phyloP scores from a whole-genome alignment of 2,113 vertebrate species.

The Leptobrachium leishanense region DNA sequence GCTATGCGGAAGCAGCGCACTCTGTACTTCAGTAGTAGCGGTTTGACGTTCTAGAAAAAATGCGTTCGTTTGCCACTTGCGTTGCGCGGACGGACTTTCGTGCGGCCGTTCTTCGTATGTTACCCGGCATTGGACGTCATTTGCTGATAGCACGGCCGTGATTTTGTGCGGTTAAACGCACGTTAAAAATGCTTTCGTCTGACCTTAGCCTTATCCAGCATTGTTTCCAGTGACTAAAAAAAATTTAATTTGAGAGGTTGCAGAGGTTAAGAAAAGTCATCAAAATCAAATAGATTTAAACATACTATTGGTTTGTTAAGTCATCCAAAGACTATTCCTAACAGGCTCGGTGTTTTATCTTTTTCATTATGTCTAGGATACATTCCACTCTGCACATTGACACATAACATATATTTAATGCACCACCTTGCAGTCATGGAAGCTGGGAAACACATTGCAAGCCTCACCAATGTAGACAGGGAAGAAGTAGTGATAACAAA shows the following conservation, averaged over 20 bases:
- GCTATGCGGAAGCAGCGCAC: too few relatives aligned
- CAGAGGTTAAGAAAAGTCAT: not conserved
- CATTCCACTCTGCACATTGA: constrained; percentile 20
- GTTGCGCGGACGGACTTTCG: too few relatives aligned
- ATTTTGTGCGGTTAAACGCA: too few relatives aligned
- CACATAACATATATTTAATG: constrained; percentile 30
- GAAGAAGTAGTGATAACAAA: constrained; percentile 20
- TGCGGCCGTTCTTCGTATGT: too few relatives aligned
- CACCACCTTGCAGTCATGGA: not conserved
- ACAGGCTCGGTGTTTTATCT: constrained; percentile 10
- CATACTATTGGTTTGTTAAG: not conserved
- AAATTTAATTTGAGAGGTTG: not conserved
- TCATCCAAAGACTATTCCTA: not conserved
- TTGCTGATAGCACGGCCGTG: too few relatives aligned
- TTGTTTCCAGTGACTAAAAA: not conserved
- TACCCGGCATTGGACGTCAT: too few relatives aligned
- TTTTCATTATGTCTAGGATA: constrained; percentile 18
- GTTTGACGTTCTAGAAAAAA: too few relatives aligned
- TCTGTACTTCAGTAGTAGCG: too few relatives aligned
- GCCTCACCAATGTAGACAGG: constrained; percentile 4
- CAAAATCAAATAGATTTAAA: not conserved
- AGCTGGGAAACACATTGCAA: constrained; percentile 20
- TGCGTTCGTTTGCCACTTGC: too few relatives aligned
- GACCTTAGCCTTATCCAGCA: too few relatives aligned
- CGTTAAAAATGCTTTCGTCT: too few relatives aligned